A percentile compares a stretch with the other conserved stretches of the same genome.
phyloP scores from a whole-genome alignment of 2,113 vertebrate species.

The Poeciliopsis retropinna region DNA sequence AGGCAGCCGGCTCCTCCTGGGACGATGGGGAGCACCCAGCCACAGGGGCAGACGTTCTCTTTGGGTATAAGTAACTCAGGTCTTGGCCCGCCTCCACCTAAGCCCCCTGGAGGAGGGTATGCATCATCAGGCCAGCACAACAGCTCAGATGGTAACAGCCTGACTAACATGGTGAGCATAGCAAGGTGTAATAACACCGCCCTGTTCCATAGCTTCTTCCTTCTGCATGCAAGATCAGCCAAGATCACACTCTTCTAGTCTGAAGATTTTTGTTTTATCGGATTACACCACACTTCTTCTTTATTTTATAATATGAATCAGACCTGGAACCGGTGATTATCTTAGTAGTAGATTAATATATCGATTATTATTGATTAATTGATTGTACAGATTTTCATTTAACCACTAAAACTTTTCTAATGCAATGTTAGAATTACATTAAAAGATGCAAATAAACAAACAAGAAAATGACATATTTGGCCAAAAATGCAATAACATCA shows the following conservation, averaged over 20 bases:
- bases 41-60: slow-evolving; percentile 78
- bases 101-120: slow-evolving; percentile 65
- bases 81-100: slow-evolving; percentile 72
- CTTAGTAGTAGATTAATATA: too few relatives aligned
- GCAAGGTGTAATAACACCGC: background rate
- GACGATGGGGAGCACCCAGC: slow-evolving; percentile 65
- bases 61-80: slow-evolving; percentile 76
- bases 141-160: slow-evolving; percentile 65
- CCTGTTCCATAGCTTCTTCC: background rate
- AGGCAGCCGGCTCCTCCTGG: slow-evolving; percentile 77
- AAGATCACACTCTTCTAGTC: background rate
- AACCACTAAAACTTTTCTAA: too few relatives aligned
- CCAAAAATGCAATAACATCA: too few relatives aligned
- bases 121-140: slow-evolving; percentile 60
- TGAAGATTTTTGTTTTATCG: background rate
- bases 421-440: too few relatives aligned
- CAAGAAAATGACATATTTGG: too few relatives aligned
- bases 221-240: background rate
- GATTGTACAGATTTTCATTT: too few relatives aligned
- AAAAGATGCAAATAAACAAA: too few relatives aligned
- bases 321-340: too few relatives aligned
- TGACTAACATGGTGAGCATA: slow-evolving; percentile 77
- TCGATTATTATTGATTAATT: too few relatives aligned
- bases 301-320: background rate
- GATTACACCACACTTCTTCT: background rate